Evolutionary conservation across 2,888 invertebrate species (phyloP), one percentile per base, ranked within the genome.

Genomic region (Elegia similella): DNA sequence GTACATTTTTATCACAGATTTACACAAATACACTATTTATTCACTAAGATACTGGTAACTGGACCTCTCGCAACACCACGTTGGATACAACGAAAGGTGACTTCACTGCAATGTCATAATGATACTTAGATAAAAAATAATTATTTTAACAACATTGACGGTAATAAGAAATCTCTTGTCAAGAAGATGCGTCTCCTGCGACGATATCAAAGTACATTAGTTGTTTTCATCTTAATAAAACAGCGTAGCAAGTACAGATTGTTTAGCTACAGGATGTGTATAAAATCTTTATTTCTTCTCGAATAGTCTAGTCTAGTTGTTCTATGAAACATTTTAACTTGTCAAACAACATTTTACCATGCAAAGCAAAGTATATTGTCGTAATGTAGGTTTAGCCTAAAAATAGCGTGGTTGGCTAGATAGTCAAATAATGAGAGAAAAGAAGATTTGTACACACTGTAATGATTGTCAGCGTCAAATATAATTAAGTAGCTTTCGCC

Each of bases 1-100:
- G 73, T 88, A 89, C 88, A 89, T 86, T 34, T 58, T 56, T 34
- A 52, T 29, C 42, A 58, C 55, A 63, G 52, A 66, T 54, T 63
- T 59, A 62, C 63, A 64, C 60, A 61, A 15, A 30, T 29, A 42
- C 30, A 55, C 30, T 15, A 44, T 29, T 23, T 23, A 32, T 30
- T 43, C 7, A 55, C 16, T 16, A 34, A n/a, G 7, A 13, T 17
- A 47, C 15, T 48, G 17, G 10, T n/a, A 38, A 12, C 38, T 23
- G 23, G 23, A 23, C 5, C 23, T 23, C 23, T 23, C 23, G 5
- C 23, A 23, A 23, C 23, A 23, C 23, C 23, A 23, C 38, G 38
- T 6, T 38, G 38, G n/a, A 38, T 8, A 38, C 38, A 38, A 38
- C 1, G 1, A 38, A 38, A 0, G 10, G n/a, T 38, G 38, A n/a